These are phyloP conservation scores for Champsocephalus gunnari DNA, from an alignment of 2,797 vertebrate species.

Conservation along the genomic window DNA sequence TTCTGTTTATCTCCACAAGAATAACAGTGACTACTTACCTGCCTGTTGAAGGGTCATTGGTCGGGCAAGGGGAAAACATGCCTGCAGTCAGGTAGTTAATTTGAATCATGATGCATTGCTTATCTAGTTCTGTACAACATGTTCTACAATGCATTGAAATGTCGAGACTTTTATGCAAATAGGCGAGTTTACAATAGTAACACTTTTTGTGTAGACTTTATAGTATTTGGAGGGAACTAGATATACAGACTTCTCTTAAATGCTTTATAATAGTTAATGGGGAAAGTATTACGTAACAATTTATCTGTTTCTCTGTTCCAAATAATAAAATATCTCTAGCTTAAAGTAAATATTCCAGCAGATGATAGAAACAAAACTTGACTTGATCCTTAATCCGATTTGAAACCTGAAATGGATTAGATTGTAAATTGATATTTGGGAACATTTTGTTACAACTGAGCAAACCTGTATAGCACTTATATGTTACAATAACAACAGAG, in stretches of 20 bases:
- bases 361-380: background rate
- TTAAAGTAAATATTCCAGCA: too few relatives aligned
- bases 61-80: constrained; percentile 15
- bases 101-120: constrained; percentile 15
- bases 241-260: background rate
- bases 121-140: constrained; percentile 8
- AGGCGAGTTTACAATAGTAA: background rate
- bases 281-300: background rate
- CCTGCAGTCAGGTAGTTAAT: constrained; percentile 7
- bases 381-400: background rate
- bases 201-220: background rate
- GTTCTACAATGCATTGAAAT: constrained; percentile 5
- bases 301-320: background rate
- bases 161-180: constrained; percentile 17
- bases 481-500: background rate
- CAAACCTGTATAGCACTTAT: background rate
- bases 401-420: too few relatives aligned
- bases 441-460: too few relatives aligned
- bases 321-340: background rate
- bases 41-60: constrained; percentile 17
- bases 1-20: constrained; percentile 64
- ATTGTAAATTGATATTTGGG: too few relatives aligned
- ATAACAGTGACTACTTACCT: constrained; percentile 44
- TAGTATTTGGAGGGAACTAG: constrained; percentile 1
- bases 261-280: background rate